Conservation (phyloP, 1,140 invertebrate species). For the Listronotus oregonensis region DNA sequence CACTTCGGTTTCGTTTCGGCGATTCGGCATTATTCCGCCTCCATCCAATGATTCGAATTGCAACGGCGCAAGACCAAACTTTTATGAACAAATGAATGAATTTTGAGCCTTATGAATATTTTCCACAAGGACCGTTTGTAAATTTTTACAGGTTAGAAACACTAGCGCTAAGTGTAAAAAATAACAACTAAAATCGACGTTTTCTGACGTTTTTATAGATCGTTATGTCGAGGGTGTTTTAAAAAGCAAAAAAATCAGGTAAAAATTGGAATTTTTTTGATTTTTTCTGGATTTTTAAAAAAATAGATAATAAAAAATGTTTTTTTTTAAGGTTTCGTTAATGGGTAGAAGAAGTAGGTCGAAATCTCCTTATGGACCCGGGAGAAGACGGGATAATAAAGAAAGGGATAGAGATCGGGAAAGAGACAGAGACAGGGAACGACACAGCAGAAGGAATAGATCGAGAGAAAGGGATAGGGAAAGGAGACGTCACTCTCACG, state of each 20-base stretch:
- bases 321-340: slow-evolving; percentile 28
- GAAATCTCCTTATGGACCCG: slow-evolving; percentile 46
- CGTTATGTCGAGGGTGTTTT: slow-evolving; percentile 45
- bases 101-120: slow-evolving; percentile 18
- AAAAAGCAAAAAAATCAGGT: slow-evolving; percentile 40
- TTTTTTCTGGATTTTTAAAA: slow-evolving; percentile 32
- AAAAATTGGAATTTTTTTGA: slow-evolving; percentile 44
- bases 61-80: slow-evolving; percentile 20
- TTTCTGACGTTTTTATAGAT: slow-evolving; percentile 48
- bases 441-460: slow-evolving; percentile 61
- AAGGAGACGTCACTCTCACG: slow-evolving; percentile 53
- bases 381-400: slow-evolving; percentile 52
- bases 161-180: slow-evolving; percentile 53
- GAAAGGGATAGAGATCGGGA: slow-evolving; percentile 57
- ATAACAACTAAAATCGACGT: slow-evolving; percentile 51
- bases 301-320: slow-evolving; percentile 13
- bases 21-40: background rate
- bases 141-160: slow-evolving; percentile 40
- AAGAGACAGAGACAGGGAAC: slow-evolving; percentile 60
- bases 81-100: slow-evolving; percentile 12
- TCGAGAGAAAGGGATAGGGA: slow-evolving; percentile 59
- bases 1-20: slow-evolving; percentile 11
- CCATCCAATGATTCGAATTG: background rate
- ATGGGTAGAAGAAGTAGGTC: slow-evolving; percentile 55
- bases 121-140: slow-evolving; percentile 15